A percentile compares a stretch with the other conserved stretches of the same genome.
Evolutionary conservation across 2,113 vertebrate species (phyloP).

Genomic region (Coryphaenoides rupestris): DNA sequence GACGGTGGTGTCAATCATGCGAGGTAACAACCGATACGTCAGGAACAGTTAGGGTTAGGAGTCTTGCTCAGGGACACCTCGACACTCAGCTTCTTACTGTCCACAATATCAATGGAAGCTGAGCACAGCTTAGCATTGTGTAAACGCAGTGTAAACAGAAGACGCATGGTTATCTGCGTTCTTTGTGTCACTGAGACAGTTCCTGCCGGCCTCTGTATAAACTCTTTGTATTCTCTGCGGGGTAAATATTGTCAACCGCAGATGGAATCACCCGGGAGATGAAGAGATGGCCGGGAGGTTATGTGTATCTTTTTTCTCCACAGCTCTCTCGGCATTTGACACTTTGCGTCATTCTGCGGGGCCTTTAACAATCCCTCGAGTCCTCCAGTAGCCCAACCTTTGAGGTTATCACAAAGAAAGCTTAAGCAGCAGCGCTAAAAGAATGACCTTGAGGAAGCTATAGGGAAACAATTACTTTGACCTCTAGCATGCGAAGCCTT

Average conservation of each 20-base stretch:
- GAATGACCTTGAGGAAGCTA: too few relatives aligned
- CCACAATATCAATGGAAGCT: background rate
- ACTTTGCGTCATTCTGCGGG: background rate
- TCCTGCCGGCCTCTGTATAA: background rate
- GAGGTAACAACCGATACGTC: too few relatives aligned
- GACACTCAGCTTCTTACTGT: background rate
- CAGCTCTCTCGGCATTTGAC: background rate
- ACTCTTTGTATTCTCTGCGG: constrained; percentile 24
- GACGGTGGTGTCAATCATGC: too few relatives aligned
- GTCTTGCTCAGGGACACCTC: too few relatives aligned
- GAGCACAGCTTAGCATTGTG: constrained; percentile 5
- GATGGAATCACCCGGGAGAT: constrained; percentile 1
- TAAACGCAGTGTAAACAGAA: constrained; percentile 24
- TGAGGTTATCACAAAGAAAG: too few relatives aligned
- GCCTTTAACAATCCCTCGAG: too few relatives aligned
- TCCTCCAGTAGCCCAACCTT: too few relatives aligned
- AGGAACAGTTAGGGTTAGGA: too few relatives aligned
- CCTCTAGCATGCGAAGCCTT: too few relatives aligned
- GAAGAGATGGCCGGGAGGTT: background rate
- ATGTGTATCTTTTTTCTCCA: too few relatives aligned
- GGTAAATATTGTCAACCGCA: constrained; percentile 50
- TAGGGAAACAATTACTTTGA: too few relatives aligned
- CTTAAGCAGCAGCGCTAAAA: too few relatives aligned
- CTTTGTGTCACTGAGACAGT: constrained; percentile 23
- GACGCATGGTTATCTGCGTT: constrained; percentile 6